These are phyloP conservation scores for Brenthis ino DNA, from an alignment of 2,888 invertebrate species.

Conservation along the genomic window DNA sequence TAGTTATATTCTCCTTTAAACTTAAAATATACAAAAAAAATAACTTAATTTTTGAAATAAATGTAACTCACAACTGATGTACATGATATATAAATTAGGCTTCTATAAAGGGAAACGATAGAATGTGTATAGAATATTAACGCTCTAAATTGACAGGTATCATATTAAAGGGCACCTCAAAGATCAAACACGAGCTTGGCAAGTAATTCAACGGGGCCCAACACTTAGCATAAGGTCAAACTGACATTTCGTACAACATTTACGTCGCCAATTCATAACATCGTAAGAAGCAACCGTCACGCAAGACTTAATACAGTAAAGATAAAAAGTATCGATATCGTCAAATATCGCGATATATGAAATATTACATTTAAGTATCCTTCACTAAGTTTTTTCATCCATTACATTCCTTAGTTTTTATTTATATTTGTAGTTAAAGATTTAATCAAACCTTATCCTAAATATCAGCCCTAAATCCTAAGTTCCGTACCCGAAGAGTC, in stretches of 20 bases:
- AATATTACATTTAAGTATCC: too few relatives aligned
- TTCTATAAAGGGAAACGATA: not conserved
- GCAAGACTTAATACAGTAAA: conserved; percentile 57
- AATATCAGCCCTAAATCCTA: too few relatives aligned
- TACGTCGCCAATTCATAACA: conserved; percentile 62
- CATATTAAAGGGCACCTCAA: conserved; percentile 70
- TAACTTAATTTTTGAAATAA: too few relatives aligned
- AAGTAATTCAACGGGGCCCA: conserved; percentile 66
- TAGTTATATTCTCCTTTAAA: too few relatives aligned
- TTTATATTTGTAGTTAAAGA: too few relatives aligned
- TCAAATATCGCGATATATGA: not conserved
- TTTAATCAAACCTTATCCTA: too few relatives aligned
- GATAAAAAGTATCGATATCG: conserved; percentile 40
- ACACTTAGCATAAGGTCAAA: conserved; percentile 79
- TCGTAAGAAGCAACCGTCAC: conserved; percentile 59
- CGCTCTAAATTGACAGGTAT: conserved; percentile 64
- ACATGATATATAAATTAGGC: not conserved
- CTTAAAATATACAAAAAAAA: too few relatives aligned
- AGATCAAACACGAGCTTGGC: conserved; percentile 67
- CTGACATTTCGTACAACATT: conserved; percentile 78
- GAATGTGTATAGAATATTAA: conserved; percentile 43
- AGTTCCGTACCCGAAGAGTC: too few relatives aligned
- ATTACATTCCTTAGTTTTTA: too few relatives aligned
- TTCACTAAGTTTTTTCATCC: too few relatives aligned
- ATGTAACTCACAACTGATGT: too few relatives aligned